Conservation (phyloP, 2,797 vertebrate species). For the Esox lucius region DNA sequence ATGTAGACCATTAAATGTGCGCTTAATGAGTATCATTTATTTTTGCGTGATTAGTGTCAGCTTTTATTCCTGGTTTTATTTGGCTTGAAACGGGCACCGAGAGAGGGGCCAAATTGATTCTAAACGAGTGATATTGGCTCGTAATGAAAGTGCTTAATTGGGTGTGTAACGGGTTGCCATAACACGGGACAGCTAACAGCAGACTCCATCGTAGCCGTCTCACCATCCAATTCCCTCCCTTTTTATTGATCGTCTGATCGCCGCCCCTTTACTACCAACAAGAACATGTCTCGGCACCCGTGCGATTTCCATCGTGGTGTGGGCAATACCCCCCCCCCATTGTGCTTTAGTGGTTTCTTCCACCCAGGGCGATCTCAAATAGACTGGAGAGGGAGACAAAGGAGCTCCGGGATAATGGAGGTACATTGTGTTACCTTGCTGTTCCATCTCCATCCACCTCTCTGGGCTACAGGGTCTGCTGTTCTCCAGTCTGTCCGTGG, state of each 20-base stretch:
- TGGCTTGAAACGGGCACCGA: conserved; percentile 63
- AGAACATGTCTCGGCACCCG: conserved; percentile 51
- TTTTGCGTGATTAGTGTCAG: conserved; percentile 70
- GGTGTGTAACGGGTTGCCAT: conserved; percentile 68
- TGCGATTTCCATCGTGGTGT: conserved; percentile 55
- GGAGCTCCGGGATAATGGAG: conserved; percentile 25
- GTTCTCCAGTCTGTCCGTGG: not conserved
- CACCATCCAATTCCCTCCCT: conserved; percentile 45
- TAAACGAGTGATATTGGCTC: conserved; percentile 66
- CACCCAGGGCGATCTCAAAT: conserved; percentile 18
- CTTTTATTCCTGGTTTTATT: conserved; percentile 62
- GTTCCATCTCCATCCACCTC: not conserved
- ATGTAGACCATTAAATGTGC: conserved; percentile 62
- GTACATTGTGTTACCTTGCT: conserved; percentile 1
- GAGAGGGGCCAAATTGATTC: conserved; percentile 68
- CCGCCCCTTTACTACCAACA: not conserved
- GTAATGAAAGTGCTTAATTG: conserved; percentile 79
- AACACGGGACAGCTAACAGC: conserved; percentile 58
- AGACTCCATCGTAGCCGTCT: not conserved
- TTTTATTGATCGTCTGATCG: conserved; percentile 63
- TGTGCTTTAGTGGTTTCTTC: conserved; percentile 33
- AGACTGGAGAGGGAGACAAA: conserved; percentile 35
- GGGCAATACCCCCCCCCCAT: conserved; percentile 44
- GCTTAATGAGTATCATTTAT: conserved; percentile 63
- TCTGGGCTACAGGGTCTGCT: not conserved